Percentiles rank a stretch among this genome's conserved stretches.
phyloP scores from a whole-genome alignment of 1,140 invertebrate genomes.

The Apis florea region DNA sequence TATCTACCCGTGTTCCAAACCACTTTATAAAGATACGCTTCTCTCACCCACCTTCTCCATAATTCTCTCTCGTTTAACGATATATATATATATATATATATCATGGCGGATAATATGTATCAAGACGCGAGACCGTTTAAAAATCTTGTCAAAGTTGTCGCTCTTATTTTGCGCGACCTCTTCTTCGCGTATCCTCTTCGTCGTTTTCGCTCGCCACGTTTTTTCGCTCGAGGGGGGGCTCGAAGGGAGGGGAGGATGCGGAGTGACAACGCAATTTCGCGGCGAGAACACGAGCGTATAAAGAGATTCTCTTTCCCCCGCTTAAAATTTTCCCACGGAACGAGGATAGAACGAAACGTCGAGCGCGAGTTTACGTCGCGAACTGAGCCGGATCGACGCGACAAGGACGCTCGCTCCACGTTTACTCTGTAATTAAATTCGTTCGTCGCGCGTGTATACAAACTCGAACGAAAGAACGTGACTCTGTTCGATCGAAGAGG shows the following conservation, averaged over 20 bases:
- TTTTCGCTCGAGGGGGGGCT: background rate
- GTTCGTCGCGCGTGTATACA: too few species aligned
- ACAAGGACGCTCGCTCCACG: too few species aligned
- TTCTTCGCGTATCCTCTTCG: background rate
- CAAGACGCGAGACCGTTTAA: background rate
- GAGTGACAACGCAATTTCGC: conserved; percentile 65
- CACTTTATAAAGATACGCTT: background rate
- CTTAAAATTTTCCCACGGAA: conserved; percentile 60
- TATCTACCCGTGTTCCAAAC: background rate
- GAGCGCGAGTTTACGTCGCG: conserved; percentile 1
- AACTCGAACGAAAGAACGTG: too few species aligned
- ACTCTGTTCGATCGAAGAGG: too few species aligned
- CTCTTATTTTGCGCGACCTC: background rate
- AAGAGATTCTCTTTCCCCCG: conserved; percentile 61
- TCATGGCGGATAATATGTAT: background rate
- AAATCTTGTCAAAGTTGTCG: conserved; percentile 22
- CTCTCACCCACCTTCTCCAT: too few species aligned
- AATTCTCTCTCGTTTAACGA: background rate
- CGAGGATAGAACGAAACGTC: conserved; percentile 33
- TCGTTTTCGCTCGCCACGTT: conserved; percentile 3
- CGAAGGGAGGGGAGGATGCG: conserved; percentile 16
- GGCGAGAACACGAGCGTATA: conserved; percentile 53
- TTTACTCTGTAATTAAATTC: too few species aligned
- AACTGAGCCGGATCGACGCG: background rate
- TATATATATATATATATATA: background rate